These are phyloP conservation scores for Euplexia lucipara DNA, from an alignment of 2,888 invertebrate species.

Conservation along the genomic window DNA sequence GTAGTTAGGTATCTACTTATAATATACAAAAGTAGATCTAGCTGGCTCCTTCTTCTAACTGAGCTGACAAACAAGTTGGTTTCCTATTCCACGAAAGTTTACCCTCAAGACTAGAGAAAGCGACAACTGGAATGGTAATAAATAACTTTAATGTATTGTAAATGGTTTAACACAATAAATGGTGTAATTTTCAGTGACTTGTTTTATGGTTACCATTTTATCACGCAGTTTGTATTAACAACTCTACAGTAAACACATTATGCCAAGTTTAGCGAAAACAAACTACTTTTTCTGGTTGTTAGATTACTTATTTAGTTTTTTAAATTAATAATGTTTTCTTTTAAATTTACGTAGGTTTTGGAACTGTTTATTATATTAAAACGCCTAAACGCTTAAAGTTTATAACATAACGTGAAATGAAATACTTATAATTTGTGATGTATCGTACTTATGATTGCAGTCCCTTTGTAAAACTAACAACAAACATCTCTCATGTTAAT, in stretches of 20 bases:
- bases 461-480: slow-evolving; percentile 1
- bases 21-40: slow-evolving; percentile 20
- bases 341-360: slow-evolving; percentile 33
- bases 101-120: slow-evolving; percentile 36
- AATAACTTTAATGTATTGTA: slow-evolving; percentile 19
- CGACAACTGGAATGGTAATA: slow-evolving; percentile 19
- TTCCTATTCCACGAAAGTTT: slow-evolving; percentile 15
- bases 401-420: too few species aligned
- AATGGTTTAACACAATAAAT: background rate
- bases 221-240: background rate
- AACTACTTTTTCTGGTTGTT: background rate
- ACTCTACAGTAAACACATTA: too few species aligned
- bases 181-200: background rate
- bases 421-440: background rate
- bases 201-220: background rate
- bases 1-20: background rate
- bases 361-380: slow-evolving; percentile 38
- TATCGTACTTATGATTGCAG: slow-evolving; percentile 8
- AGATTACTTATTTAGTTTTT: too few species aligned
- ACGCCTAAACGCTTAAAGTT: slow-evolving; percentile 49
- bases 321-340: slow-evolving; percentile 21
- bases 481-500: background rate
- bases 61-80: slow-evolving; percentile 41
- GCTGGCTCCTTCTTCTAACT: slow-evolving; percentile 33
- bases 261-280: background rate